These are phyloP conservation scores for Pristiophorus japonicus DNA, from an alignment of 2,113 vertebrate genomes.

Conservation along the genomic window DNA sequence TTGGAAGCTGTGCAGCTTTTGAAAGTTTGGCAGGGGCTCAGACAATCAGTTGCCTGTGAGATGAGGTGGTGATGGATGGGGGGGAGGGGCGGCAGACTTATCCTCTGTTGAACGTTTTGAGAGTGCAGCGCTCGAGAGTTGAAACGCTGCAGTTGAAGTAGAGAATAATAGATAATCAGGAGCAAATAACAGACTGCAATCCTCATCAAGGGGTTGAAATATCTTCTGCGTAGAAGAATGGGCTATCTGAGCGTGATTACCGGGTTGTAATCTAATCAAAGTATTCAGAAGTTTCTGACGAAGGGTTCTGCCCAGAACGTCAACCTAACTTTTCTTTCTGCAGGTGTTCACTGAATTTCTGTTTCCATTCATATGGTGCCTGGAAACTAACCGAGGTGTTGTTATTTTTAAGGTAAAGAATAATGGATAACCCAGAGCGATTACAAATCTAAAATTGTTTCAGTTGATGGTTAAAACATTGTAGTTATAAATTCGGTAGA, in stretches of 20 bases:
- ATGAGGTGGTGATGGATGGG: neutral
- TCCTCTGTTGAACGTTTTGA: neutral
- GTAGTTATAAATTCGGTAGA: too few relatives aligned
- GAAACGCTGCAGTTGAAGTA: neutral
- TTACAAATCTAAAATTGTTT: neutral
- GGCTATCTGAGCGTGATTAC: neutral
- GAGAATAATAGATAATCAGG: neutral
- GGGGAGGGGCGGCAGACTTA: too few relatives aligned
- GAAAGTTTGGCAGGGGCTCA: neutral
- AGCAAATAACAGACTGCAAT: neutral
- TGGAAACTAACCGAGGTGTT: neutral
- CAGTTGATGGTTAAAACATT: neutral
- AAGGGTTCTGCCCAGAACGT: constrained; percentile 13
- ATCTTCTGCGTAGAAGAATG: neutral
- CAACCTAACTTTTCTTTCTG: neutral
- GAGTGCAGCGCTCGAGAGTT: neutral
- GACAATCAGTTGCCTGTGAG: neutral
- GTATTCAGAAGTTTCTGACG: neutral
- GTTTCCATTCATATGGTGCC: neutral
- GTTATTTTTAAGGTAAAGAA: neutral
- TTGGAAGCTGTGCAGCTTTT: neutral
- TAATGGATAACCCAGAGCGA: neutral
- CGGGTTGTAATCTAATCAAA: neutral
- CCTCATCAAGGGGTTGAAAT: neutral
- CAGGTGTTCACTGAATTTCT: neutral